These are phyloP conservation scores for Heterotis niloticus DNA, from an alignment of 2,113 vertebrate species.

Conservation along the genomic window DNA sequence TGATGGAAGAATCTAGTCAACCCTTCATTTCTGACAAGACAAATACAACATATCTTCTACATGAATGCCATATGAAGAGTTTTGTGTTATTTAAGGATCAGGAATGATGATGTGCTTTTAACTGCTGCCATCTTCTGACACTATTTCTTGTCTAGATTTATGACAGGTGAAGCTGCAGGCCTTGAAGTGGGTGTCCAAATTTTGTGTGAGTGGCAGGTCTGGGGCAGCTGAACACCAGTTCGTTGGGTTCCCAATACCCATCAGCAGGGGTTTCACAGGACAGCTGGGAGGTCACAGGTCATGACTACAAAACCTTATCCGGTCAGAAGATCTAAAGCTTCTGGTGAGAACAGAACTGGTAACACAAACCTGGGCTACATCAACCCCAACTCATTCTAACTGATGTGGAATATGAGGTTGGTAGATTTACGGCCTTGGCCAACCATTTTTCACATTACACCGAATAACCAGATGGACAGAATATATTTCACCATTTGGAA, in stretches of 20 bases:
- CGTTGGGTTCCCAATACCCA: conserved; percentile 52
- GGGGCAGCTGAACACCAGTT: conserved; percentile 39
- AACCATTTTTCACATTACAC: too few relatives aligned
- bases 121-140: background rate
- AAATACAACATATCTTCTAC: too few relatives aligned
- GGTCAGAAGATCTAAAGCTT: conserved; percentile 39
- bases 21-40: too few relatives aligned
- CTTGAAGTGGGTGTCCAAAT: conserved; percentile 14
- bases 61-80: too few relatives aligned
- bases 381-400: too few relatives aligned
- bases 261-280: conserved; percentile 29
- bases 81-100: too few relatives aligned
- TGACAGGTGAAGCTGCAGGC: conserved; percentile 22
- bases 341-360: conserved; percentile 2
- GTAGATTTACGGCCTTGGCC: too few relatives aligned
- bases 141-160: background rate
- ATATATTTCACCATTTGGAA: too few relatives aligned
- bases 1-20: too few relatives aligned
- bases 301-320: conserved; percentile 45
- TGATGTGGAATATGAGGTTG: background rate
- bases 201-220: background rate
- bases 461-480: too few relatives aligned
- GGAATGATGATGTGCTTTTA: too few relatives aligned
- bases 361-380: background rate
- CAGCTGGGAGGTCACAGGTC: conserved; percentile 51